These are phyloP conservation scores for Acanthosoma haemorrhoidale DNA, from an alignment of 2,888 invertebrate species.

Conservation along the genomic window DNA sequence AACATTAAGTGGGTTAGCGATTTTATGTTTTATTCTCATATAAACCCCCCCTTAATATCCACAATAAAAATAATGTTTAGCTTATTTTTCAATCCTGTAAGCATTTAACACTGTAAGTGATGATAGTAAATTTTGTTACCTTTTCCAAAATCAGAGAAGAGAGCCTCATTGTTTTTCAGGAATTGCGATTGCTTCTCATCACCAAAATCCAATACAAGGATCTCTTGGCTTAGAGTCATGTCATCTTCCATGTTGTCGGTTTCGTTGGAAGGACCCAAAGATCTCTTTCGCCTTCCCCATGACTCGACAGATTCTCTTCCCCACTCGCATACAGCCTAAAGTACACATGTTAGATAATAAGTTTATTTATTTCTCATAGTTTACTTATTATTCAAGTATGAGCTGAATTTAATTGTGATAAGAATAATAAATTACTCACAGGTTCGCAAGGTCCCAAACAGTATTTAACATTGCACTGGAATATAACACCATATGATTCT, in stretches of 20 bases:
- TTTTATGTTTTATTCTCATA: no score
- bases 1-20: no score
- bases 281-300: slow-evolving; percentile 84
- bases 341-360: no score
- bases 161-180: slow-evolving; percentile 64
- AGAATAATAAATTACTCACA: no score
- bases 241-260: slow-evolving; percentile 59
- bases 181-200: slow-evolving; percentile 81
- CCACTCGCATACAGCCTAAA: slow-evolving; percentile 83
- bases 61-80: no score
- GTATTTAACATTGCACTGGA: slow-evolving; percentile 95
- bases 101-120: no score
- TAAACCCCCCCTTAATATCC: no score
- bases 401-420: no score
- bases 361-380: no score
- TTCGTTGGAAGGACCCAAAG: slow-evolving; percentile 48
- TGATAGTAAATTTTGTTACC: slow-evolving; percentile 50
- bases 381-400: no score
- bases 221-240: slow-evolving; percentile 92
- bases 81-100: no score
- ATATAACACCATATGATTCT: slow-evolving; percentile 92
- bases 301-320: slow-evolving; percentile 85
- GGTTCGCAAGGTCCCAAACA: slow-evolving; percentile 92
- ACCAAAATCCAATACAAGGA: slow-evolving; percentile 85
- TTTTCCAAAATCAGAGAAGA: slow-evolving; percentile 64